phyloP scores from a whole-genome alignment of 2,113 vertebrate genomes.

The Guaruba guarouba region DNA sequence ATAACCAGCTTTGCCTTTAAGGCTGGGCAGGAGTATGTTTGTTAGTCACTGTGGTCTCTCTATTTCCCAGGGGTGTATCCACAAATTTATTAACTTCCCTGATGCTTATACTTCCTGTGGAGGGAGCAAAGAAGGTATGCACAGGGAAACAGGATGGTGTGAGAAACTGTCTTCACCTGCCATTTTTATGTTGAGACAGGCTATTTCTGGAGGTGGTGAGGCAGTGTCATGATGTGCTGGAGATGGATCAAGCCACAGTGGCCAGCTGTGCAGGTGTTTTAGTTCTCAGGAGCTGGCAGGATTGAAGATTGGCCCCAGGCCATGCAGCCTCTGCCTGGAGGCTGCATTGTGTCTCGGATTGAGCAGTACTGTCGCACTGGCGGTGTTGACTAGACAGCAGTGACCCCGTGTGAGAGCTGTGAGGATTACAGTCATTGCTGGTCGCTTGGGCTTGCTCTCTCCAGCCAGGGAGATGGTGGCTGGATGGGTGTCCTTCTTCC shows the following conservation, averaged over 20 bases:
- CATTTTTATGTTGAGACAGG: neutral
- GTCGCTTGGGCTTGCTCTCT: neutral
- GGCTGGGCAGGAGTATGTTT: neutral
- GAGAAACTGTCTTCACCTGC: neutral
- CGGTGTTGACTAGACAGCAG: neutral
- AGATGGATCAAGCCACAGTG: neutral
- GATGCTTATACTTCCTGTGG: rapidly evolving
- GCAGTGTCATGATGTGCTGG: neutral
- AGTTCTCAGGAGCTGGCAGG: neutral
- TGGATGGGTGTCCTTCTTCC: neutral
- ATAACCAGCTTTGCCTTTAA: neutral
- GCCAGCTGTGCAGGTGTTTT: neutral
- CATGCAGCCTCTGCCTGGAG: neutral
- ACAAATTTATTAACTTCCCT: neutral
- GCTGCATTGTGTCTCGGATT: neutral
- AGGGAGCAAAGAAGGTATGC: neutral
- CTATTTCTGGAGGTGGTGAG: neutral
- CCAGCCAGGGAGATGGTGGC: neutral
- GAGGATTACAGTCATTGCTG: rapidly evolving
- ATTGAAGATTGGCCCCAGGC: neutral
- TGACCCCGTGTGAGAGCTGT: neutral
- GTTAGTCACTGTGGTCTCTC: neutral
- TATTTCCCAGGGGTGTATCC: neutral
- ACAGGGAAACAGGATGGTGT: rapidly evolving
- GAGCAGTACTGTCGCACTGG: neutral